Evolutionary conservation across 2,888 invertebrate genomes (phyloP), one percentile per base, ranked within the genome.

Genomic region (Cryptocephalus moraei): DNA sequence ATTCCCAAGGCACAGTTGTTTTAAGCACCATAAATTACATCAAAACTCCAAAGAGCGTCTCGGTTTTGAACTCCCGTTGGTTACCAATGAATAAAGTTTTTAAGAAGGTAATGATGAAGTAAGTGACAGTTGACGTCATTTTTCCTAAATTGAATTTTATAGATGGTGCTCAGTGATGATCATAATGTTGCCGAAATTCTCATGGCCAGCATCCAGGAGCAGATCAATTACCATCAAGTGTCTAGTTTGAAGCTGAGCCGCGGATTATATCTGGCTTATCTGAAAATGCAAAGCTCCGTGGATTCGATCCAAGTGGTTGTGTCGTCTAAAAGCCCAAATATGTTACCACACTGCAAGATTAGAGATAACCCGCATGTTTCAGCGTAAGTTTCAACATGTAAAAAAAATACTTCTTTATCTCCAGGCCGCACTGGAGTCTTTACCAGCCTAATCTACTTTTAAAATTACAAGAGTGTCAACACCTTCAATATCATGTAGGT

Each of bases 321-420:
- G 22, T 91, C 94, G 0, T 81, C 88, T 45, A 87, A 90, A 62
- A 84, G 90, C 1, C 97, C 97, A 4, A 97, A 95, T 68, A 90
- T 95, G 57, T 79, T 97, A 55, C 97, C 97, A 1, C 91, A 94
- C 67, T 88, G 87, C 53, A 89, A 91, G 68, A 83, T 97, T 34
- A 75, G 97, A 50, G 91, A 93, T 57, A 96, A 96, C 73, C 89
- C 95, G 1, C 95, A 96, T 66, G 91, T 99, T 0, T 94, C 94
- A 10, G 88, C 88, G 91, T 91, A 72, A 80, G 85, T 78, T 49
- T n/a, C 11, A 12, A 36, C 6, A 36, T 6, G 4, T 12, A 36
- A 4, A 36, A n/a, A 22, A 22, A 22, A 22, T 22, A 22, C 22
- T 22, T 6, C 22, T 22, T 22, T 22, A 6, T 6, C 22, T 22